Base-by-base conservation (phyloP, 2,113 vertebrate genomes). In the Microtus richardsoni region DNA sequence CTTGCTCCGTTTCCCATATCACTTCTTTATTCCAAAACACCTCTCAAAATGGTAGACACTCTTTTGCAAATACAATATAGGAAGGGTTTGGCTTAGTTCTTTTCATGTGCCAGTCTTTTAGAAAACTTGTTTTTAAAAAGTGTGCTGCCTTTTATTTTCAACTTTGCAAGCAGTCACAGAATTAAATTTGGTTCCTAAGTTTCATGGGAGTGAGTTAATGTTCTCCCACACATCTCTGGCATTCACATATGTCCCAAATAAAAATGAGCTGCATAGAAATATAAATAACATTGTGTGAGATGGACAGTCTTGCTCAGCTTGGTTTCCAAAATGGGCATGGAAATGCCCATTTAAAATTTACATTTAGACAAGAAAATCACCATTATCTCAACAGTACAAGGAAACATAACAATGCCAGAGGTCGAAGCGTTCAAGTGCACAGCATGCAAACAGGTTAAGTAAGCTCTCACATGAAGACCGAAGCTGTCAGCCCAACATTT, bases 201-300 rank as follows among this genome's bases (percentile, higher is more conserved):
- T 96, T 95, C 91, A 82, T 88, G 93, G 78, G 85, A 97, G 88
- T 94, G 93, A 94, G 80, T 96, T 93, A 93, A 88, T 54, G 77
- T 93, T 97, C 93, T 96, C 94, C 93, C 87, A 95, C 78, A 93
- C 89, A 83, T 94, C 73, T 68, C 80, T 97, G 94, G 87, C 77
- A 78, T 88, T 88, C 88, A 90, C 83, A 92, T 96, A 94, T 94
- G 91, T 96, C 96, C 97, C 95, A 96, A 97, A 90, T 96, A 97
- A 93, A 96, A 98, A 94, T 93, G 66, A 97, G 47, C 94, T 66
- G 47, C 84, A 68, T 36, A 71, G 80, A 95, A 95, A 78, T 95
- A 96, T 79, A 96, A 97, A 97, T 95, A 97, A 86, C 68, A 71
- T 93, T 85, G n/a, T 93, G 49, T 88, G 92, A 91, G 85, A 95